Evolutionary conservation across 2,113 vertebrate genomes (phyloP).

Genomic region (Regulus satrapa): DNA sequence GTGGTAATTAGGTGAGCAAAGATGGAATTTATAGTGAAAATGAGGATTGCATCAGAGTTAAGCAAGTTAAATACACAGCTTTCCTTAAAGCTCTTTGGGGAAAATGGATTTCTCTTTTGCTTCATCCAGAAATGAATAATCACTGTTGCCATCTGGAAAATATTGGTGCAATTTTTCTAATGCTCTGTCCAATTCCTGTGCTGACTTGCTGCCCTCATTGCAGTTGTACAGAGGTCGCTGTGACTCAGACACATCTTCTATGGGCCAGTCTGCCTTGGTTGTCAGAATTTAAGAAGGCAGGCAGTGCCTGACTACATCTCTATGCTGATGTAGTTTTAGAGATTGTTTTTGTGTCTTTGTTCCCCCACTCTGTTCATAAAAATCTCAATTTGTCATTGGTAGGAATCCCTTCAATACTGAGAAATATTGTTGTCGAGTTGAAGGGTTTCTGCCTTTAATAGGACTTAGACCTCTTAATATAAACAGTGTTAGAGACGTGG

Average conservation of each 20-base stretch:
- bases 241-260: background rate
- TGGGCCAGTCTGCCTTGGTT: background rate
- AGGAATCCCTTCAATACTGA: background rate
- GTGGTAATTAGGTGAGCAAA: background rate
- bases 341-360: background rate
- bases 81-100: background rate
- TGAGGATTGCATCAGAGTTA: background rate
- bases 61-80: background rate
- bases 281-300: background rate
- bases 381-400: background rate
- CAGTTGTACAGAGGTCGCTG: background rate
- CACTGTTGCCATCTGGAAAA: background rate
- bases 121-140: constrained; percentile 12
- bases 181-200: background rate
- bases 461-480: background rate
- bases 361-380: background rate
- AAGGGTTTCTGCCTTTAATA: background rate
- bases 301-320: background rate
- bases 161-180: background rate
- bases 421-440: background rate
- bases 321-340: background rate
- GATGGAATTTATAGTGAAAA: background rate
- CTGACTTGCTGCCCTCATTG: background rate
- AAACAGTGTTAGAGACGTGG: background rate
- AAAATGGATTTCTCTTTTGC: background rate